These are phyloP conservation scores for Zaprionus vittiger DNA, from an alignment of 1,140 invertebrate species.

Conservation along the genomic window DNA sequence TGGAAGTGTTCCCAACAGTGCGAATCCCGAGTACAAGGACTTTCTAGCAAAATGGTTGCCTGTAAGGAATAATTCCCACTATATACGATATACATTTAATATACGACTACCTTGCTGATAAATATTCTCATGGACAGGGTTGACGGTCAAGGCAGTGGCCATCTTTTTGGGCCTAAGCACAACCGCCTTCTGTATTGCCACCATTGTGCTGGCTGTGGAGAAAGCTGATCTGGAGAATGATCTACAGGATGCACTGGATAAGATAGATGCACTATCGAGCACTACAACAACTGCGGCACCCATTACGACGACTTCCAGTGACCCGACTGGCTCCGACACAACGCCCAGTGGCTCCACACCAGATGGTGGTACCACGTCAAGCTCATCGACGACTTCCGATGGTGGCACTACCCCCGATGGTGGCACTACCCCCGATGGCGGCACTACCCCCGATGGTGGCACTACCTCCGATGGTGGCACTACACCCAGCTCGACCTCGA, in stretches of 20 bases:
- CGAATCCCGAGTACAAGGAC: conserved; percentile 40
- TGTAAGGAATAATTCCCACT: conserved; percentile 40
- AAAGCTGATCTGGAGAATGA: conserved; percentile 71
- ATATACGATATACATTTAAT: neutral
- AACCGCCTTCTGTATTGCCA: conserved; percentile 84
- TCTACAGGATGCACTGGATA: conserved; percentile 72
- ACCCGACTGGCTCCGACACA: neutral
- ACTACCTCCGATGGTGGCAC: conserved; percentile 11
- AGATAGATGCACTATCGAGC: conserved; percentile 58
- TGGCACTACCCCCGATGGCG: conserved; percentile 12
- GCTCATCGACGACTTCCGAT: neutral
- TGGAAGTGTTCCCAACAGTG: conserved; percentile 49
- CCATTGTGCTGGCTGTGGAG: conserved; percentile 83
- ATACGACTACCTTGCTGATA: neutral
- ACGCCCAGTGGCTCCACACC: neutral
- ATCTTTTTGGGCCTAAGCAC: conserved; percentile 72
- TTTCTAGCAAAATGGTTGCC: conserved; percentile 57
- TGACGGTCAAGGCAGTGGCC: conserved; percentile 73
- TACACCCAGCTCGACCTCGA: conserved; percentile 4
- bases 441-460: conserved; percentile 19
- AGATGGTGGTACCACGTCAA: conserved; percentile 11
- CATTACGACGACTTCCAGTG: conserved; percentile 9
- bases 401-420: conserved; percentile 8
- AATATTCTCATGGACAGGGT: conserved; percentile 39
- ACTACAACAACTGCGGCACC: conserved; percentile 51